phyloP scores from a whole-genome alignment of 1,140 invertebrate genomes.

The Hyphantria cunea region DNA sequence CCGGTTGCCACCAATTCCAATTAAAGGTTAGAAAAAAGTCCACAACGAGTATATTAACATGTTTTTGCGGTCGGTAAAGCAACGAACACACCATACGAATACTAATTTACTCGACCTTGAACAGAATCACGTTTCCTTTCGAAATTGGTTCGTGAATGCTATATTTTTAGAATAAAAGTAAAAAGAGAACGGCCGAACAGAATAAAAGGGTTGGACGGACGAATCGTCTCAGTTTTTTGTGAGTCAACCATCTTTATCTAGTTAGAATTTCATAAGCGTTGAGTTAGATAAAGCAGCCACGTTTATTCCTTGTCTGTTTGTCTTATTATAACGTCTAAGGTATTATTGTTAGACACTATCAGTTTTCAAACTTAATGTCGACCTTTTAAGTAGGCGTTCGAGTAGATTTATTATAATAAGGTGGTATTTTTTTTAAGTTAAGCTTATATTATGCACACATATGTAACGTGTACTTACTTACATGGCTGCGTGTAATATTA shows the following conservation, averaged over 20 bases:
- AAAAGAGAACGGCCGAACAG: conserved; percentile 68
- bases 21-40: conserved; percentile 67
- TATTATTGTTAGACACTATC: not conserved
- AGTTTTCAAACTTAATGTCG: not conserved
- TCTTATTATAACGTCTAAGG: not conserved
- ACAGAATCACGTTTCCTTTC: conserved; percentile 78
- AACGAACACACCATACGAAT: conserved; percentile 72
- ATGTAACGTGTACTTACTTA: not conserved
- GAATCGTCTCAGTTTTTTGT: conserved; percentile 64
- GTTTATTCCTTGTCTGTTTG: not conserved
- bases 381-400: not conserved
- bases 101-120: conserved; percentile 77
- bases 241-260: conserved; percentile 58
- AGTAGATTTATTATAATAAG: not conserved
- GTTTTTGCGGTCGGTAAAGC: conserved; percentile 77
- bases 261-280: conserved; percentile 51
- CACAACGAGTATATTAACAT: conserved; percentile 69
- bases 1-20: conserved; percentile 53
- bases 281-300: conserved; percentile 51
- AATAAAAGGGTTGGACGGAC: conserved; percentile 73
- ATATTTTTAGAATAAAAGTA: conserved; percentile 79
- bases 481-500: no score
- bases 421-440: not conserved
- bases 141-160: conserved; percentile 77
- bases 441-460: not conserved